Percentiles rank a stretch among this genome's conserved stretches.
phyloP scores from a whole-genome alignment of 2,888 invertebrate genomes.

The Andrena flavipes region DNA sequence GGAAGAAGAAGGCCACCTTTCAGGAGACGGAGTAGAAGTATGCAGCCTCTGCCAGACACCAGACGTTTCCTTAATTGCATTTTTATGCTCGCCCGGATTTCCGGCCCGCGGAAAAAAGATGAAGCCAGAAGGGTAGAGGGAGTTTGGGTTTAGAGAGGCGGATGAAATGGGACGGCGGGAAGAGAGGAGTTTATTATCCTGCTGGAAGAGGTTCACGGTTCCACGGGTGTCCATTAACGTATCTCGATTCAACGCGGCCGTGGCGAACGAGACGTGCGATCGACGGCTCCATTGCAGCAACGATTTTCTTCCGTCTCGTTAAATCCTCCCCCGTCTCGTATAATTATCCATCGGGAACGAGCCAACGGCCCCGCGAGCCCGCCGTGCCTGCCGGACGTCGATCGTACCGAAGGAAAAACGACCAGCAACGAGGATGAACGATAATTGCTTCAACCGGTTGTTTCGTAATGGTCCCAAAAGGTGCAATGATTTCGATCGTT shows the following conservation, averaged over 20 bases:
- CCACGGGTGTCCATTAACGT: conserved; percentile 58
- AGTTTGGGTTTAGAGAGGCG: not conserved
- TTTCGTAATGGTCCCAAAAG: not conserved
- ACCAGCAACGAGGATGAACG: not conserved
- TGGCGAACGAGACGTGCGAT: conserved; percentile 14
- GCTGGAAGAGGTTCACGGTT: conserved; percentile 35
- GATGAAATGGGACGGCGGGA: conserved; percentile 21
- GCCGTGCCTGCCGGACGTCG: not conserved
- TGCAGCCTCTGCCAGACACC: conserved; percentile 66
- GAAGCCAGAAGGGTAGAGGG: conserved; percentile 14
- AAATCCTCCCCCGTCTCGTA: not conserved
- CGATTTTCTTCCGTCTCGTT: conserved; percentile 32
- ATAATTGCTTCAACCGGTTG: not conserved
- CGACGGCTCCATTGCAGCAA: not conserved
- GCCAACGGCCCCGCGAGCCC: not conserved
- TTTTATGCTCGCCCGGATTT: conserved; percentile 79
- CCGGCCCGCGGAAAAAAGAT: conserved; percentile 55
- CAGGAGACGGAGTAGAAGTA: conserved; percentile 42
- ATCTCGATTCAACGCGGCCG: conserved; percentile 39
- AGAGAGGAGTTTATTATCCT: conserved; percentile 65
- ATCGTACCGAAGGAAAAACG: not conserved
- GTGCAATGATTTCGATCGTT: conserved; percentile 4
- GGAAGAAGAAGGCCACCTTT: conserved; percentile 53
- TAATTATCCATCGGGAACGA: conserved; percentile 16
- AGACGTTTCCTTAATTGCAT: conserved; percentile 82